A percentile compares a stretch with the other conserved stretches of the same genome.
Conservation (phyloP, 2,797 vertebrate genomes). For the Xiphophorus birchmanni region DNA sequence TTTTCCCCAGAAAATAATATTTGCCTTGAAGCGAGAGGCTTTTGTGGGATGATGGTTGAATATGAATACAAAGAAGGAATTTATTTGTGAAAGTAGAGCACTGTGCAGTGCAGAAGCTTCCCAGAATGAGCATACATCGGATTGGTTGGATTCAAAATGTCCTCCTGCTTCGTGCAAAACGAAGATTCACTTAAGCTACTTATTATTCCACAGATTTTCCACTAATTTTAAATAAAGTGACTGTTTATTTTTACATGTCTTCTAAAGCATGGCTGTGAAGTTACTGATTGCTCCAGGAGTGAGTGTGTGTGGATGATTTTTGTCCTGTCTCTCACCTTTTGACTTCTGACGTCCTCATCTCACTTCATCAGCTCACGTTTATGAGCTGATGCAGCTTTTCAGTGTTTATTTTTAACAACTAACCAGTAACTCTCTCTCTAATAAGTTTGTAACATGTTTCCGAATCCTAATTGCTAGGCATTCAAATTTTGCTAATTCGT, state of each 20-base stretch:
- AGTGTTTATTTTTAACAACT: neutral
- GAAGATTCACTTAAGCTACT: conserved; percentile 7
- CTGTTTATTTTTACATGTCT: neutral
- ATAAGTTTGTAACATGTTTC: neutral
- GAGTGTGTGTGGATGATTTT: neutral
- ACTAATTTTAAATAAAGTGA: conserved; percentile 1
- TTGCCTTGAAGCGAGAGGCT: conserved; percentile 16
- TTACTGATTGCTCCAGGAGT: neutral
- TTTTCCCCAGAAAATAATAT: conserved; percentile 23
- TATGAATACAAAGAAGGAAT: conserved; percentile 28
- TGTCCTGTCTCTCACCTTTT: neutral
- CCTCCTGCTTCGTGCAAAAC: conserved; percentile 2
- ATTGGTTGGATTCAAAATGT: conserved; percentile 14
- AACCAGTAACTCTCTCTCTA: neutral
- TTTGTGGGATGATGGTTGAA: conserved; percentile 14
- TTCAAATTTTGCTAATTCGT: conserved; percentile 1
- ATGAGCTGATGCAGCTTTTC: neutral
- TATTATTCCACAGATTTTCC: conserved; percentile 12
- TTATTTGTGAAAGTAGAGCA: conserved; percentile 18
- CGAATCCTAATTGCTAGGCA: neutral
- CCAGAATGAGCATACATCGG: conserved; percentile 28
- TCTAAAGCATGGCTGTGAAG: neutral
- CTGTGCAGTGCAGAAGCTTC: conserved; percentile 15
- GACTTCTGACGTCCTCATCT: no score
- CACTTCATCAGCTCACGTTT: neutral